Evolutionary conservation across 1,140 invertebrate genomes (phyloP).

Genomic region (Pogonognathellus flavescens): DNA sequence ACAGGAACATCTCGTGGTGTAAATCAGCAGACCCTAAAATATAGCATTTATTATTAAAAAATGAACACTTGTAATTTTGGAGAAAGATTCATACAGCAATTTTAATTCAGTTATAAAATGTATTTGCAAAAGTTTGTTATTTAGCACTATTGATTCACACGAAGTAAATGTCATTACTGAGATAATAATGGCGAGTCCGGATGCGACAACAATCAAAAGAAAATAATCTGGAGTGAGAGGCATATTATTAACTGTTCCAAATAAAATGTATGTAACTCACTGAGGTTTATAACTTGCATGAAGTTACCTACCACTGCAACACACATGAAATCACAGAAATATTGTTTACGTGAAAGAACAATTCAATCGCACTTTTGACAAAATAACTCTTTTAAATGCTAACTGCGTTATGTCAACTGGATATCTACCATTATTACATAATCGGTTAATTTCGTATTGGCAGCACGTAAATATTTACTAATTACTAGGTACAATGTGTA

Average conservation of each 20-base stretch:
- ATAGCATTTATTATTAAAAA: neutral
- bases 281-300: neutral
- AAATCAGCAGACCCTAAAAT: neutral
- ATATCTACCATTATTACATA: too few species aligned
- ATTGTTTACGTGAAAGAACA: neutral
- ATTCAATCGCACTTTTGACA: neutral
- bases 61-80: too few species aligned
- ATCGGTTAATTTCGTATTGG: too few species aligned
- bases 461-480: too few species aligned
- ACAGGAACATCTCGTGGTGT: slow-evolving; percentile 5
- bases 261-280: neutral
- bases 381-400: too few species aligned
- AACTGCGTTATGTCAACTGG: too few species aligned
- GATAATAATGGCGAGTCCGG: neutral
- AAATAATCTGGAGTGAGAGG: slow-evolving; percentile 11
- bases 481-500: too few species aligned
- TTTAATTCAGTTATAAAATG: too few species aligned
- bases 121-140: too few species aligned
- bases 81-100: too few species aligned
- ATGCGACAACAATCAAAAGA: neutral
- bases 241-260: neutral
- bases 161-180: neutral
- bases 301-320: neutral
- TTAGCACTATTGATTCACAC: too few species aligned
- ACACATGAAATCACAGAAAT: neutral